These are phyloP conservation scores for Probaryconus sp. DNA, from an alignment of 1,140 invertebrate species.

Conservation along the genomic window DNA sequence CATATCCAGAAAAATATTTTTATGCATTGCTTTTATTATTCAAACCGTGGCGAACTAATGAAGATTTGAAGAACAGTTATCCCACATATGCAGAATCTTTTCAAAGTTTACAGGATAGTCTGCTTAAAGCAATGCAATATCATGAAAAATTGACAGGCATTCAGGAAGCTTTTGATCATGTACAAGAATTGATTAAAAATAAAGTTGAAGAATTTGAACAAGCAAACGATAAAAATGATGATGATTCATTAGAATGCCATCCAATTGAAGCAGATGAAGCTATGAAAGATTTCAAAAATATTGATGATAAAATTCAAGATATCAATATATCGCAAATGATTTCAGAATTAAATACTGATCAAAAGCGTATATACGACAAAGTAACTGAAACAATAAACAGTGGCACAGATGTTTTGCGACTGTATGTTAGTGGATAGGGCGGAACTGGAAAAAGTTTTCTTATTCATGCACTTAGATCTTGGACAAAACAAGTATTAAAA, in stretches of 20 bases:
- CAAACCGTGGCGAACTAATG: constrained; percentile 57
- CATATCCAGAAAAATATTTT: constrained; percentile 60
- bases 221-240: constrained; percentile 3
- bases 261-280: constrained; percentile 42
- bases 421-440: constrained; percentile 39
- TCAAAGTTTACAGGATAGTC: constrained; percentile 12
- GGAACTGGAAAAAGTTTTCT: constrained; percentile 57
- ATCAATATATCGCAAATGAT: too few species aligned
- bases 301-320: constrained; percentile 15
- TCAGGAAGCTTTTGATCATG: constrained; percentile 34
- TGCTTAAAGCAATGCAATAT: constrained; percentile 45
- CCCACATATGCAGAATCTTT: constrained; percentile 57
- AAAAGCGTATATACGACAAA: constrained; percentile 51
- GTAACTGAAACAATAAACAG: constrained; percentile 7
- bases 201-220: constrained; percentile 20
- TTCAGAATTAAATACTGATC: constrained; percentile 56
- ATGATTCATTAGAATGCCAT: constrained; percentile 8
- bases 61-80: constrained; percentile 38
- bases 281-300: constrained; percentile 54
- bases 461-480: constrained; percentile 35
- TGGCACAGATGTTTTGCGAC: neutral
- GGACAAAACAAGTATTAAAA: constrained; percentile 21
- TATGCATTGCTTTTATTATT: constrained; percentile 58
- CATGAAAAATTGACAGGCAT: constrained; percentile 50
- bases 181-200: constrained; percentile 38